These are phyloP conservation scores for Rapana venosa DNA, from an alignment of 2,888 invertebrate genomes.

Conservation along the genomic window DNA sequence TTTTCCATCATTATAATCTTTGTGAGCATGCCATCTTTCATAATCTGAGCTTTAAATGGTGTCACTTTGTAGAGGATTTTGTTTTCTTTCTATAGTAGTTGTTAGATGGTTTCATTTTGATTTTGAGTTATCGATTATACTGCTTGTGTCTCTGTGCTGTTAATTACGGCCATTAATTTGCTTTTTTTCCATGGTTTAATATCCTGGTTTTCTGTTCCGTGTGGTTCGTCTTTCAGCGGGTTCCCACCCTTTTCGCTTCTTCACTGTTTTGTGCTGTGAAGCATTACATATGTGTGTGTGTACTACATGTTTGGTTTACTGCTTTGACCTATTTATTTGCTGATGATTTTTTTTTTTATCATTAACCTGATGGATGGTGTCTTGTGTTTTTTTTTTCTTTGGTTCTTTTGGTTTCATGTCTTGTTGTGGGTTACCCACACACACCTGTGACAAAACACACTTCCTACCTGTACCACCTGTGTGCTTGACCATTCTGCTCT, in stretches of 20 bases:
- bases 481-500: constrained; percentile 49
- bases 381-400: constrained; percentile 25
- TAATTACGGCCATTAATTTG: too few species aligned
- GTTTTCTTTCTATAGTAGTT: neutral
- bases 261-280: constrained; percentile 12
- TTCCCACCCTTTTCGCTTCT: neutral
- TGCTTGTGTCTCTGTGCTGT: neutral
- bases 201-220: neutral
- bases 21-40: neutral
- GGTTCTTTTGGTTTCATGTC: constrained; percentile 34
- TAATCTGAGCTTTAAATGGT: too few species aligned
- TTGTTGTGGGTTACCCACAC: constrained; percentile 31
- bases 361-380: constrained; percentile 34
- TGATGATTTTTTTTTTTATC: neutral
- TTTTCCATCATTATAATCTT: neutral
- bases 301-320: neutral
- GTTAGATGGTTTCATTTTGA: neutral
- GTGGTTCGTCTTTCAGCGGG: neutral
- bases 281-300: neutral
- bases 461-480: constrained; percentile 40
- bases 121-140: neutral
- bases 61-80: neutral
- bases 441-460: constrained; percentile 16
- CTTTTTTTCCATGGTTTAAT: neutral
- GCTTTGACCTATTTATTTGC: constrained; percentile 17